A percentile compares a stretch with the other conserved stretches of the same genome.
Evolutionary conservation across 1,140 invertebrate species (phyloP).

Genomic region (Bombus consobrinus): DNA sequence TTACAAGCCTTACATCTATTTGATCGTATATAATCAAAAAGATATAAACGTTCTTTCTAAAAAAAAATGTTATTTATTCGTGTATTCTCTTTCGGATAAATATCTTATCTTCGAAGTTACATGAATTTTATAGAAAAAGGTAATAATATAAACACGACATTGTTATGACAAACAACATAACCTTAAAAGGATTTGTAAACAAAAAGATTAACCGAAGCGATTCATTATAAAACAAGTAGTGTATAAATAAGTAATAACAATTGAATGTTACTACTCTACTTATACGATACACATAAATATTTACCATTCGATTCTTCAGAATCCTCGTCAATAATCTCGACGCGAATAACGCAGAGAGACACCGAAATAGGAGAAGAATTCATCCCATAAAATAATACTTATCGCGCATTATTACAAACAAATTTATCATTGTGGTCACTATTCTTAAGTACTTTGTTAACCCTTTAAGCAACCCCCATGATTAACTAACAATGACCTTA

Average conservation of each 20-base stretch:
- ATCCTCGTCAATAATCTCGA: slow-evolving; percentile 82
- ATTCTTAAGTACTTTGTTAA: slow-evolving; percentile 27
- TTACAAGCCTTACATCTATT: neutral
- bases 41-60: neutral
- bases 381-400: slow-evolving; percentile 76
- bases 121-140: slow-evolving; percentile 8
- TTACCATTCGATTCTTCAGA: slow-evolving; percentile 75
- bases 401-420: slow-evolving; percentile 49
- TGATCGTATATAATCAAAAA: neutral
- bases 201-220: slow-evolving; percentile 2
- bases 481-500: slow-evolving; percentile 13
- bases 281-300: slow-evolving; percentile 21
- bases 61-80: slow-evolving; percentile 1
- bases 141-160: slow-evolving; percentile 7
- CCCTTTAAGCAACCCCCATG: slow-evolving; percentile 29
- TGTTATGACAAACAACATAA: slow-evolving; percentile 26
- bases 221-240: neutral
- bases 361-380: slow-evolving; percentile 81
- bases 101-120: neutral
- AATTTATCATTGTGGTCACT: slow-evolving; percentile 46
- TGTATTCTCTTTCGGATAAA: neutral
- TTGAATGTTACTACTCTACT: neutral
- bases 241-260: slow-evolving; percentile 28
- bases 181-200: slow-evolving; percentile 33
- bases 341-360: slow-evolving; percentile 84